These are phyloP conservation scores for Ophthalmolycus amberensis DNA, from an alignment of 2,113 vertebrate species.

Conservation along the genomic window DNA sequence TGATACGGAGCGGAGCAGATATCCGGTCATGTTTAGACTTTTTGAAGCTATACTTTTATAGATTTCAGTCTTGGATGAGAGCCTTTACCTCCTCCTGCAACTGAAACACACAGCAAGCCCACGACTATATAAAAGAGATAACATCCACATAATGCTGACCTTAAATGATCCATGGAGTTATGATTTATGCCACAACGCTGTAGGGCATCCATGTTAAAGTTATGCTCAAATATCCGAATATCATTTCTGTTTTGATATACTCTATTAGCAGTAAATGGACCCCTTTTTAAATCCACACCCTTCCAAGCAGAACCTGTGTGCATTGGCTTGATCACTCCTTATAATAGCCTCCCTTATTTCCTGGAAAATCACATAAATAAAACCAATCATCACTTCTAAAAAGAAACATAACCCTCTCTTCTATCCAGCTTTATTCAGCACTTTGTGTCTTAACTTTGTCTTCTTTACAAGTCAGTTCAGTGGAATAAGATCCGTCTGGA, in stretches of 20 bases:
- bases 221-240: slow-evolving; percentile 19
- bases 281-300: slow-evolving; percentile 19
- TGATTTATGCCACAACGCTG: slow-evolving; percentile 40
- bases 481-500: neutral
- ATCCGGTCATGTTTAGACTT: slow-evolving; percentile 62
- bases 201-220: slow-evolving; percentile 11
- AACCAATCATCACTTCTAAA: neutral
- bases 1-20: slow-evolving; percentile 63
- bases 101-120: slow-evolving; percentile 45
- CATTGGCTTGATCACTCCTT: slow-evolving; percentile 16
- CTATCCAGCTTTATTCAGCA: slow-evolving; percentile 15
- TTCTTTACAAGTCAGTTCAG: slow-evolving; percentile 1
- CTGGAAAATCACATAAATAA: slow-evolving; percentile 11
- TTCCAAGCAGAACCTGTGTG: slow-evolving; percentile 13
- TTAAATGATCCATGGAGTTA: slow-evolving; percentile 57
- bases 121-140: slow-evolving; percentile 60
- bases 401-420: slow-evolving; percentile 1
- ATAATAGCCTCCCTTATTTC: neutral
- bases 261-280: slow-evolving; percentile 8
- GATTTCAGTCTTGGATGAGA: slow-evolving; percentile 55
- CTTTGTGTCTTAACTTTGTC: neutral
- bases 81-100: slow-evolving; percentile 27
- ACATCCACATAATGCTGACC: slow-evolving; percentile 49
- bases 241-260: neutral
- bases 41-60: slow-evolving; percentile 70